Evolutionary conservation across 1,140 invertebrate species (phyloP).

Genomic region (Lysiphlebus fabarum): DNA sequence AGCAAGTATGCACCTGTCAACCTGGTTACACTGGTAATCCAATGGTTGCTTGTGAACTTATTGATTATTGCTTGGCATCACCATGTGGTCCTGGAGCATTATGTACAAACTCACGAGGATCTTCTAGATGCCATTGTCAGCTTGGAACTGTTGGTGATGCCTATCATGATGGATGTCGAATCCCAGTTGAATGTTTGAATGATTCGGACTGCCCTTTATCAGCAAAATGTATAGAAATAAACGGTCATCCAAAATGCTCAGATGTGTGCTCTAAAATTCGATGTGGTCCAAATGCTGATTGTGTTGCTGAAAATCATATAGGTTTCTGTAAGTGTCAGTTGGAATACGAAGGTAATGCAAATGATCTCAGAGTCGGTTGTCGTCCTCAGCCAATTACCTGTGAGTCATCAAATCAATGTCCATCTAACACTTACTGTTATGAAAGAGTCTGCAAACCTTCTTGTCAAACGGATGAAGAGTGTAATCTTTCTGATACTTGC

Average conservation of each 20-base stretch:
- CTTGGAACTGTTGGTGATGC: constrained; percentile 76
- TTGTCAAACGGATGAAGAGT: constrained; percentile 78
- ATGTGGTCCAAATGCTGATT: constrained; percentile 83
- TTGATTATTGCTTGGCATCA: constrained; percentile 74
- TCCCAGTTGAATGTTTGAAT: constrained; percentile 72
- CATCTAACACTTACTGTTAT: constrained; percentile 76
- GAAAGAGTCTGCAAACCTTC: constrained; percentile 75
- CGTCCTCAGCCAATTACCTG: constrained; percentile 72
- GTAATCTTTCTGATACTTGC: constrained; percentile 74
- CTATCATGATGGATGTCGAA: constrained; percentile 73
- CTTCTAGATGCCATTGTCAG: constrained; percentile 78
- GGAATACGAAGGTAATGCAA: constrained; percentile 75
- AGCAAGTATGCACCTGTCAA: constrained; percentile 73
- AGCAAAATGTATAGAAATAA: constrained; percentile 69
- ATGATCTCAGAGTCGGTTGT: constrained; percentile 69
- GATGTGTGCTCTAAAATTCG: constrained; percentile 72
- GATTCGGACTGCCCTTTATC: constrained; percentile 75
- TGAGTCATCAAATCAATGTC: constrained; percentile 68
- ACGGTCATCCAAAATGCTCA: constrained; percentile 72
- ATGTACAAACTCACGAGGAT: constrained; percentile 79
- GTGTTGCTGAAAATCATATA: constrained; percentile 67
- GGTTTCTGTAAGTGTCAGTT: constrained; percentile 73
- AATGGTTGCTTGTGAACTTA: constrained; percentile 64
- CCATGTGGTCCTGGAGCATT: constrained; percentile 79
- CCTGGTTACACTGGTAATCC: constrained; percentile 82